phyloP scores from a whole-genome alignment of 2,797 vertebrate species.

The Molothrus ater region DNA sequence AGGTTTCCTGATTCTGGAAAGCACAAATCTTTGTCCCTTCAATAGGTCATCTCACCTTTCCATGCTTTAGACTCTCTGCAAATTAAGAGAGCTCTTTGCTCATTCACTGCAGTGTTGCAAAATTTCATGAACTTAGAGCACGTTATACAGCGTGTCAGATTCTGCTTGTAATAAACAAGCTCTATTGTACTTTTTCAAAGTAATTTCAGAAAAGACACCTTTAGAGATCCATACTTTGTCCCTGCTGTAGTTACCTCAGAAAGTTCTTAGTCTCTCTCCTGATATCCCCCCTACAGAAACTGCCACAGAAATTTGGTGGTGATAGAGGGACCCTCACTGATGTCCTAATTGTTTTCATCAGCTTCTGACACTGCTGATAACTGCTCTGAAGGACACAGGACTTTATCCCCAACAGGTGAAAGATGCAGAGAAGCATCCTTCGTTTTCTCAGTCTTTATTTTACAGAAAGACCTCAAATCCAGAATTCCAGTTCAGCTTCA shows the following conservation, averaged over 20 bases:
- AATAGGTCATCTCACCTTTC: not conserved
- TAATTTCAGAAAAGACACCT: not conserved
- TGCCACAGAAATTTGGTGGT: not conserved
- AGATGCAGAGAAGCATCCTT: not conserved
- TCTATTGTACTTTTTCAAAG: not conserved
- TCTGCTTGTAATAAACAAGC: not conserved
- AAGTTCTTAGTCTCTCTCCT: not conserved
- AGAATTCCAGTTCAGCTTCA: not conserved
- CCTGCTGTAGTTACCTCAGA: not conserved
- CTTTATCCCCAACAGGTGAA: not conserved
- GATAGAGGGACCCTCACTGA: not conserved
- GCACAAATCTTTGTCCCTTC: not conserved
- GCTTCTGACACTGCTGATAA: not conserved
- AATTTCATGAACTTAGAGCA: not conserved
- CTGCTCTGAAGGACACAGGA: not conserved
- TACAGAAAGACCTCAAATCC: not conserved
- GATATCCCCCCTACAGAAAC: not conserved
- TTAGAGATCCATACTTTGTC: not conserved
- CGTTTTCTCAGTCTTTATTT: not conserved
- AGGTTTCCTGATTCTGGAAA: not conserved
- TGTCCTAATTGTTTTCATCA: not conserved
- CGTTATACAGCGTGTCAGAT: not conserved
- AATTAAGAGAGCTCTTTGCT: not conserved
- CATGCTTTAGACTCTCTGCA: not conserved
- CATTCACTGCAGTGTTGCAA: not conserved